A percentile compares a stretch with the other conserved stretches of the same genome.
phyloP scores from a whole-genome alignment of 2,113 vertebrate species.

The Nyctereutes procyonoides region DNA sequence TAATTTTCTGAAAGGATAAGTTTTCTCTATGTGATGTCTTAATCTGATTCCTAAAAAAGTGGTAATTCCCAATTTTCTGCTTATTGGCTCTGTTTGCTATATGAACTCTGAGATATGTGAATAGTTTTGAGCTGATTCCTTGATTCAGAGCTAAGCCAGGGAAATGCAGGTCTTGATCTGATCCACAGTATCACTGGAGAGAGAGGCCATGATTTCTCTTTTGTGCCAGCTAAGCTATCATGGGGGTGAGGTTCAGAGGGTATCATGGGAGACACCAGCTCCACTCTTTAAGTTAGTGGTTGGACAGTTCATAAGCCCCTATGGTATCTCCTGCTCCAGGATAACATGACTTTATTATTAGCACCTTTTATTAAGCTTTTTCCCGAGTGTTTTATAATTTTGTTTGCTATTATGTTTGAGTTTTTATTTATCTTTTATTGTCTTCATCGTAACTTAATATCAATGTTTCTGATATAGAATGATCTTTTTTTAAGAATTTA shows the following conservation, averaged over 20 bases:
- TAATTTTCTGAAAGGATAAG: not conserved
- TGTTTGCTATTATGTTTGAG: not conserved
- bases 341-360: not conserved
- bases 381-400: constrained; percentile 37
- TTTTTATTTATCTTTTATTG: constrained; percentile 34
- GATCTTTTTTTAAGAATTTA: not conserved
- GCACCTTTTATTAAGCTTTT: not conserved
- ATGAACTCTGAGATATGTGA: not conserved
- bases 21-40: not conserved
- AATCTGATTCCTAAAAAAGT: not conserved
- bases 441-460: not conserved
- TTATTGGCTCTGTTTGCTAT: not conserved
- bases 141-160: not conserved
- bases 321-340: not conserved
- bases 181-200: not conserved
- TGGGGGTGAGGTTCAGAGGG: too few species aligned
- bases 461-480: not conserved
- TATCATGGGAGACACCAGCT: not conserved
- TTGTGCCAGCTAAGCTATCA: not conserved
- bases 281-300: not conserved
- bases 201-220: not conserved
- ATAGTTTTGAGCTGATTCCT: not conserved
- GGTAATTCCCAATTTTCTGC: not conserved
- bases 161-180: not conserved
- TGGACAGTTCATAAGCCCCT: not conserved